Evolutionary conservation across 2,888 invertebrate genomes (phyloP).

Genomic region (Diarsia brunnea): DNA sequence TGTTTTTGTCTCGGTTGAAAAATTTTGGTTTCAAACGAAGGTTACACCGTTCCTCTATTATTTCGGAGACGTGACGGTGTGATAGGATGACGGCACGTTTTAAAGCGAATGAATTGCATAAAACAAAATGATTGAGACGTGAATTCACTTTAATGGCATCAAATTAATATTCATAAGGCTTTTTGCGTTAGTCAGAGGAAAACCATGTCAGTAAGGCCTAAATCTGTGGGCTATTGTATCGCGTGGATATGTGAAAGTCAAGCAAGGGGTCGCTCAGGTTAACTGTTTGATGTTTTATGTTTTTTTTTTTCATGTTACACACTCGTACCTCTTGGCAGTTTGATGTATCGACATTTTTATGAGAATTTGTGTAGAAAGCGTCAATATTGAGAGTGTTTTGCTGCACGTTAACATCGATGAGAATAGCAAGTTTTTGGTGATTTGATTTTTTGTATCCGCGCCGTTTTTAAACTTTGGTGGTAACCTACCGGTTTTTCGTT

Average conservation of each 20-base stretch:
- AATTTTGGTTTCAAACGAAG: conserved; percentile 47
- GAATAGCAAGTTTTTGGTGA: neutral
- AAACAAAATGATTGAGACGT: conserved; percentile 75
- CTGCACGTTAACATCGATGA: neutral
- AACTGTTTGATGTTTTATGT: conserved; percentile 74
- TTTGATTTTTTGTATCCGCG: neutral
- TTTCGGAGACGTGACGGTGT: conserved; percentile 52
- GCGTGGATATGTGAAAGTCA: conserved; percentile 78
- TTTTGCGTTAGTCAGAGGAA: conserved; percentile 49
- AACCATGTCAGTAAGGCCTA: conserved; percentile 68
- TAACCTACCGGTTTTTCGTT: no score
- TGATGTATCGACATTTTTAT: conserved; percentile 74
- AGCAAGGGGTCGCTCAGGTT: conserved; percentile 78
- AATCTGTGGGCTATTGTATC: conserved; percentile 76
- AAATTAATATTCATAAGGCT: conserved; percentile 74
- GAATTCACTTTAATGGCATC: conserved; percentile 66
- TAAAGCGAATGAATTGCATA: conserved; percentile 73
- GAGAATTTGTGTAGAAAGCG: conserved; percentile 24
- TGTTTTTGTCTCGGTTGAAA: conserved; percentile 54
- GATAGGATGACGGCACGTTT: conserved; percentile 61
- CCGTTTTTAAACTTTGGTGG: neutral
- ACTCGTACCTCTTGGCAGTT: conserved; percentile 71
- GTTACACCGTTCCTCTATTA: conserved; percentile 39
- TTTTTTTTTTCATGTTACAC: conserved; percentile 74
- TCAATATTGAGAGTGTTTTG: conserved; percentile 9